phyloP scores from a whole-genome alignment of 2,888 invertebrate species.

The Melinopterus prodromus region DNA sequence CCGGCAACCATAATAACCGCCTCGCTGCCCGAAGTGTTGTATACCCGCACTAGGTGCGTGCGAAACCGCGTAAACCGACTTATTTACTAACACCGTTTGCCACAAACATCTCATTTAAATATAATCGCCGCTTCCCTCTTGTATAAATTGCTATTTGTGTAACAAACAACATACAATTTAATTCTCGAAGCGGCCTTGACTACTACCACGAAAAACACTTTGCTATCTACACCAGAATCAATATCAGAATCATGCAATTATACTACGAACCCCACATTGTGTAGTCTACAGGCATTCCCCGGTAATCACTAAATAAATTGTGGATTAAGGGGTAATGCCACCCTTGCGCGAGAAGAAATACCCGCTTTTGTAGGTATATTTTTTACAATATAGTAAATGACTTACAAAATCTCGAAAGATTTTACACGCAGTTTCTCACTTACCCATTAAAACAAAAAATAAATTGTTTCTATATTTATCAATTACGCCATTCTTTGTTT shows the following conservation, averaged over 20 bases:
- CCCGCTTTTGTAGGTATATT: too few species aligned
- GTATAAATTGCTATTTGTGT: constrained; percentile 4
- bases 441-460: too few species aligned
- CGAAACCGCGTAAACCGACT: not conserved
- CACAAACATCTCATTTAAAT: not conserved
- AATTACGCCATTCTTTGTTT: too few species aligned
- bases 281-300: too few species aligned
- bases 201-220: not conserved
- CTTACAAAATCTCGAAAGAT: too few species aligned
- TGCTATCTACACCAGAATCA: not conserved
- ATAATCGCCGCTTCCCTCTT: not conserved
- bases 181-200: not conserved
- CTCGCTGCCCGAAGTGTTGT: not conserved
- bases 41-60: not conserved
- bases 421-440: too few species aligned
- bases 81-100: not conserved
- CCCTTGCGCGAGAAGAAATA: too few species aligned
- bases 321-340: too few species aligned
- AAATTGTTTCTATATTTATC: too few species aligned
- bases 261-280: not conserved
- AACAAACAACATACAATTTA: not conserved
- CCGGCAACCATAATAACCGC: not conserved
- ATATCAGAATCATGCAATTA: not conserved
- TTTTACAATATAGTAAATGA: too few species aligned
- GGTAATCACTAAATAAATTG: too few species aligned